phyloP scores from a whole-genome alignment of 2,888 invertebrate species.

The Danaus chrysippus region DNA sequence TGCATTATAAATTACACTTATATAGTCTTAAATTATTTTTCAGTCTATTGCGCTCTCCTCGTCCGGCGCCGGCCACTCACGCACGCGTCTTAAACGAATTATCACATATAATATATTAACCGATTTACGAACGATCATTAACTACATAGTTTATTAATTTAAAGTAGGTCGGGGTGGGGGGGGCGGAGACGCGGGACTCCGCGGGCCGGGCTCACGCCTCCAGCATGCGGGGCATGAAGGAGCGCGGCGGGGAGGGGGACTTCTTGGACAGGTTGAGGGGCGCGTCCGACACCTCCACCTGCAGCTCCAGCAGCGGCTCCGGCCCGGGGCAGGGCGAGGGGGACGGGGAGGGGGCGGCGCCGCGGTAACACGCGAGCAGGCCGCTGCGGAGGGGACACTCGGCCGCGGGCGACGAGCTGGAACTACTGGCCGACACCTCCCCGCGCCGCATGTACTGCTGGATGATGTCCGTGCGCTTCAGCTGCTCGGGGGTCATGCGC shows the following conservation, averaged over 20 bases:
- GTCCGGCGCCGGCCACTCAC: slow-evolving; percentile 77
- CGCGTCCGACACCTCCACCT: slow-evolving; percentile 90
- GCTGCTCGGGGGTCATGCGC: slow-evolving; percentile 94
- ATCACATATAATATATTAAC: slow-evolving; percentile 85
- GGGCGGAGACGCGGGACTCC: slow-evolving; percentile 73
- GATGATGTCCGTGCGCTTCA: slow-evolving; percentile 94
- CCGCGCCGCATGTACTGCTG: slow-evolving; percentile 94
- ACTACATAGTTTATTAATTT: slow-evolving; percentile 72
- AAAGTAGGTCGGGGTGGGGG: slow-evolving; percentile 77
- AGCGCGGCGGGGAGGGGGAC: slow-evolving; percentile 81
- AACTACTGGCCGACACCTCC: slow-evolving; percentile 71
- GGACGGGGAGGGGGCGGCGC: slow-evolving; percentile 53
- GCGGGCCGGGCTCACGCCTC: slow-evolving; percentile 81
- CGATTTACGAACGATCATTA: slow-evolving; percentile 78
- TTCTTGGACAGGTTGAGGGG: slow-evolving; percentile 94
- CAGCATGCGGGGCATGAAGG: slow-evolving; percentile 81
- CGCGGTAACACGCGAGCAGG: slow-evolving; percentile 58
- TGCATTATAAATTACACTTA: slow-evolving; percentile 83
- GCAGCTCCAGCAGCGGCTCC: slow-evolving; percentile 73
- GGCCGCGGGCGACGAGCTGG: slow-evolving; percentile 69
- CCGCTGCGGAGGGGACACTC: slow-evolving; percentile 61
- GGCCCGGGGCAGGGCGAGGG: slow-evolving; percentile 61
- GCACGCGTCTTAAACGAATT: slow-evolving; percentile 79
- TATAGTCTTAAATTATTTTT: slow-evolving; percentile 79
- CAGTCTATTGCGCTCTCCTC: slow-evolving; percentile 80